Base-by-base conservation (phyloP, 2,113 vertebrate genomes). In the Bos javanicus region DNA sequence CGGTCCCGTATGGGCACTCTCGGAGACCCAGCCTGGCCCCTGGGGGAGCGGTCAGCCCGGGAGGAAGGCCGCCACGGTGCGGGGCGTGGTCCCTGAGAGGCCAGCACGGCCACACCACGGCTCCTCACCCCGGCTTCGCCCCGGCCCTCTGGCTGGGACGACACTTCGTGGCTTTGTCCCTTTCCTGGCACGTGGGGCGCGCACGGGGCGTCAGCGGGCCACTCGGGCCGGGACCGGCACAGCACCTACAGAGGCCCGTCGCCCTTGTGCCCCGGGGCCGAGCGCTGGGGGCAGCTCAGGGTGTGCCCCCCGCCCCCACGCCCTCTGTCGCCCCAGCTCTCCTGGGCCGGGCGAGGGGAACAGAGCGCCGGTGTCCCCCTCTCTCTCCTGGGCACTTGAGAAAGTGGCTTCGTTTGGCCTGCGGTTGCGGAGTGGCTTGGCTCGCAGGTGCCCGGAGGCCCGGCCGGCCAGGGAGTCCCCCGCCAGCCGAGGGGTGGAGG, bases 341-440 rank as follows among this genome's bases (percentile, higher is more conserved):
- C 3, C 52, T 0, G 17, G 85, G 48, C 0, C 0, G 16, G 26
- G 74, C 25, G 0, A 54, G 67, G 25, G 59, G 90, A 7, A 0
- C 36, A 30, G 33, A 8, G 1, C 2, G 8, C 0, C 0, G 0
- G 15, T 0, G 50, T 30, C 28, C 8, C 78, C 86, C 60, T 28
- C 60, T 36, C 7, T 12, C 4, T 94, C 59, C 57, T 92, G 92
- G 97, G 96, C 91, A 50, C 98, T 93, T 97, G 3, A 64, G 97
- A 96, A 95, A 97, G 97, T 87, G 97, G 94, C 96, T 97, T 95
- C 91, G 50, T 95, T 97, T 9, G 50, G 98, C 97, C 48, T 96
- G 97, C 7, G 96, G 97, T 93, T 98, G 98, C 67, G 60, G 94
- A 96, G 98, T 92, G 97, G 80, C 96, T 97, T 97, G 98, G 98